These are phyloP conservation scores for Hemibagrus wyckioides DNA, from an alignment of 2,113 vertebrate genomes.

Conservation along the genomic window DNA sequence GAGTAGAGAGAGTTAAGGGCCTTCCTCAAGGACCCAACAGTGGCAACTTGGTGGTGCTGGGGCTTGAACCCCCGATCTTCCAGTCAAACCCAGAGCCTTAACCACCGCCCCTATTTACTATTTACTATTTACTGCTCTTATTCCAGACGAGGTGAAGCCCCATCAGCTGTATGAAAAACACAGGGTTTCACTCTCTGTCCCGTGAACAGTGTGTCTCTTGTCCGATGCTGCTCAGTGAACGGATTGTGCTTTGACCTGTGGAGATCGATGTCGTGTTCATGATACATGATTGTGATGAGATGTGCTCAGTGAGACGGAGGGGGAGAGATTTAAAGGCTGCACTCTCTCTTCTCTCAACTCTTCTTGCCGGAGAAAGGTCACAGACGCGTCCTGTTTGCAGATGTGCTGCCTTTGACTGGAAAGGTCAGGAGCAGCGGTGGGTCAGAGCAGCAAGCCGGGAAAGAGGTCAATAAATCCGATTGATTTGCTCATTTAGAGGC, in stretches of 20 bases:
- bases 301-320: slow-evolving; percentile 27
- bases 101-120: too few relatives aligned
- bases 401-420: slow-evolving; percentile 62
- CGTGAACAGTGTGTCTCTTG: slow-evolving; percentile 1
- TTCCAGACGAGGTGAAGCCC: neutral
- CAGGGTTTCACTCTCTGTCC: neutral
- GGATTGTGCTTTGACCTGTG: slow-evolving; percentile 24
- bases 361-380: slow-evolving; percentile 63
- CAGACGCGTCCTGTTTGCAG: slow-evolving; percentile 65
- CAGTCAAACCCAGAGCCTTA: too few relatives aligned
- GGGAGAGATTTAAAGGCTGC: slow-evolving; percentile 38
- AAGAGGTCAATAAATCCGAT: slow-evolving; percentile 46
- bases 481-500: slow-evolving; percentile 44
- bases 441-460: slow-evolving; percentile 37
- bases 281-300: slow-evolving; percentile 46
- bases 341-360: slow-evolving; percentile 40
- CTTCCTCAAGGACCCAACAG: too few relatives aligned
- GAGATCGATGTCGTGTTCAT: slow-evolving; percentile 44
- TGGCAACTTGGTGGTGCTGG: too few relatives aligned
- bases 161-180: slow-evolving; percentile 30
- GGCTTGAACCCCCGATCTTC: too few relatives aligned
- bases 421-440: slow-evolving; percentile 60
- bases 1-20: too few relatives aligned
- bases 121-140: too few relatives aligned
- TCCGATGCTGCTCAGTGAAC: slow-evolving; percentile 3